These are phyloP conservation scores for Matsumyia berberina DNA, from an alignment of 2,888 invertebrate species.

Conservation along the genomic window DNA sequence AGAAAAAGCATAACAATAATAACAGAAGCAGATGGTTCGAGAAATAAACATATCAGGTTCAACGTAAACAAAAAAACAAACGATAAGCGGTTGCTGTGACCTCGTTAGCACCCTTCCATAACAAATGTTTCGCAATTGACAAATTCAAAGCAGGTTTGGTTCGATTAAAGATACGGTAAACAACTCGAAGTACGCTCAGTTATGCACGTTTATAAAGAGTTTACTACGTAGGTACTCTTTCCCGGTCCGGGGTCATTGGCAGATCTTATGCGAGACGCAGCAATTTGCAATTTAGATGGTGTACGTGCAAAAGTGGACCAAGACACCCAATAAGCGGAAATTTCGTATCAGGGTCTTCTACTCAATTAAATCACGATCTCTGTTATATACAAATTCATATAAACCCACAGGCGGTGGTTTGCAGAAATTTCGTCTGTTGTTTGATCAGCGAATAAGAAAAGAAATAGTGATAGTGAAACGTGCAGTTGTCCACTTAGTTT, in stretches of 20 bases:
- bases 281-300: constrained; percentile 52
- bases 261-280: constrained; percentile 32
- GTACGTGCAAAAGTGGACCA: constrained; percentile 49
- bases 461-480: not conserved
- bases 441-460: not conserved
- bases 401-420: too few relatives aligned
- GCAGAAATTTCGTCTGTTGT: not conserved
- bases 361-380: constrained; percentile 9
- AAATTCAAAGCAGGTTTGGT: not conserved
- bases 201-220: constrained; percentile 34
- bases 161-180: constrained; percentile 3
- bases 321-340: constrained; percentile 44
- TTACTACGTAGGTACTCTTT: not conserved
- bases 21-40: not conserved
- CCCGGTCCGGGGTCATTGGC: constrained; percentile 41
- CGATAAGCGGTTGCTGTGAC: constrained; percentile 41
- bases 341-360: constrained; percentile 54
- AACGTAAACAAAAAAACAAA: not conserved
- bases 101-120: constrained; percentile 7
- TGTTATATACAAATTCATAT: too few relatives aligned
- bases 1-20: too few relatives aligned
- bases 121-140: constrained; percentile 9
- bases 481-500: constrained; percentile 14
- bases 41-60: not conserved
- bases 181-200: constrained; percentile 20